Conservation (phyloP, 1,140 invertebrate genomes). For the Cryptotermes secundus region DNA sequence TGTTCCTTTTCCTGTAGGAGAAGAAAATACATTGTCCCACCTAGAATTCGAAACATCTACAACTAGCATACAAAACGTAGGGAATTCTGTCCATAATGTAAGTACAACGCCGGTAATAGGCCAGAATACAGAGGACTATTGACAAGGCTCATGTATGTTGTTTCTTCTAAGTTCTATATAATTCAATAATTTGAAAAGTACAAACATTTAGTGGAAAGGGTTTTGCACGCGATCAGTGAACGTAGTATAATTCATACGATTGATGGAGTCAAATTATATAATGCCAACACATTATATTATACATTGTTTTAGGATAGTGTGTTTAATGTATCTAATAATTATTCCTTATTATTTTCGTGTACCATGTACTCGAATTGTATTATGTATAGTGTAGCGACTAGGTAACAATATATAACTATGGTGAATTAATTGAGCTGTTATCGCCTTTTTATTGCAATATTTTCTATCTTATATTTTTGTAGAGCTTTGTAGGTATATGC, state of each 20-base stretch:
- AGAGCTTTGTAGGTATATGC: neutral
- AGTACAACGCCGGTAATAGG: neutral
- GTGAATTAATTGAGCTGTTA: neutral
- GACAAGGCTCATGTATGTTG: neutral
- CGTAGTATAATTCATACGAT: no score
- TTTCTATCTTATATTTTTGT: neutral
- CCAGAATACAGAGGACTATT: neutral
- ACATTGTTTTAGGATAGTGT: neutral
- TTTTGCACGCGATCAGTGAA: neutral
- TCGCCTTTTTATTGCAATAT: neutral
- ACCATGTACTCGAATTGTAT: neutral
- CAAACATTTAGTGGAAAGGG: neutral
- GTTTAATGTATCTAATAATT: neutral
- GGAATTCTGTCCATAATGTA: neutral
- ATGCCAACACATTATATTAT: neutral
- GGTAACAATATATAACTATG: neutral
- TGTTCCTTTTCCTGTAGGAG: neutral
- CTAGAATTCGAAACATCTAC: neutral
- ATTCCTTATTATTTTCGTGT: neutral
- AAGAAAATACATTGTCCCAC: neutral
- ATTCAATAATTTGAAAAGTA: neutral
- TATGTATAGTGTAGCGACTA: neutral
- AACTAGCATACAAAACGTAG: no score
- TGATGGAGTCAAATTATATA: neutral
- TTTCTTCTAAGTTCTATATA: neutral